phyloP scores from a whole-genome alignment of 2,113 vertebrate genomes.

The Salvelinus namaycush region DNA sequence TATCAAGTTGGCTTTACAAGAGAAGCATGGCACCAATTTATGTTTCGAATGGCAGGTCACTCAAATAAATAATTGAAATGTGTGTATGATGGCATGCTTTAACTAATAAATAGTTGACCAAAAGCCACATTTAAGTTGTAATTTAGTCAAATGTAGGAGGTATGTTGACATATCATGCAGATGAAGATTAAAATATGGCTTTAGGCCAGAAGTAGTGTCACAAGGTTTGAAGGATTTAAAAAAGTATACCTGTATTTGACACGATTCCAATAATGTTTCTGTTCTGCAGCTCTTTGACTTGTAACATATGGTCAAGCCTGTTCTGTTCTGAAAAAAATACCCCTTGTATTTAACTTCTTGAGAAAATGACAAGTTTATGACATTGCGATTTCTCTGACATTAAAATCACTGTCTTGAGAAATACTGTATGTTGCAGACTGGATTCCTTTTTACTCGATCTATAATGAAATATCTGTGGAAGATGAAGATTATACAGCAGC shows the following conservation, averaged over 20 bases:
- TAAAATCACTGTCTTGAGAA: slow-evolving; percentile 65
- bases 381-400: slow-evolving; percentile 83
- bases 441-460: neutral
- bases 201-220: too few relatives aligned
- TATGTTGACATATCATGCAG: slow-evolving; percentile 80
- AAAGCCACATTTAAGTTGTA: slow-evolving; percentile 74
- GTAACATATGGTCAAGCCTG: slow-evolving; percentile 90
- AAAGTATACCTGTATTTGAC: slow-evolving; percentile 69
- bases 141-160: slow-evolving; percentile 56
- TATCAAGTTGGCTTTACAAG: slow-evolving; percentile 79
- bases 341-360: slow-evolving; percentile 88
- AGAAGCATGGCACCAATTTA: slow-evolving; percentile 68
- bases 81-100: slow-evolving; percentile 82
- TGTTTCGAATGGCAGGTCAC: slow-evolving; percentile 73
- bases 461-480: neutral
- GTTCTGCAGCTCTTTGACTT: slow-evolving; percentile 88
- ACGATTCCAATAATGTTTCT: slow-evolving; percentile 79
- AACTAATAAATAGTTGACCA: slow-evolving; percentile 73
- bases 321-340: slow-evolving; percentile 48
- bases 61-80: slow-evolving; percentile 60
- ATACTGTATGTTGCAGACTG: neutral
- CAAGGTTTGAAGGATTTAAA: slow-evolving; percentile 72
- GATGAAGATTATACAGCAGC: too few relatives aligned
- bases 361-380: slow-evolving; percentile 83
- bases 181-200: slow-evolving; percentile 81